phyloP scores from a whole-genome alignment of 1,140 invertebrate species.

The Drosophila melanica region DNA sequence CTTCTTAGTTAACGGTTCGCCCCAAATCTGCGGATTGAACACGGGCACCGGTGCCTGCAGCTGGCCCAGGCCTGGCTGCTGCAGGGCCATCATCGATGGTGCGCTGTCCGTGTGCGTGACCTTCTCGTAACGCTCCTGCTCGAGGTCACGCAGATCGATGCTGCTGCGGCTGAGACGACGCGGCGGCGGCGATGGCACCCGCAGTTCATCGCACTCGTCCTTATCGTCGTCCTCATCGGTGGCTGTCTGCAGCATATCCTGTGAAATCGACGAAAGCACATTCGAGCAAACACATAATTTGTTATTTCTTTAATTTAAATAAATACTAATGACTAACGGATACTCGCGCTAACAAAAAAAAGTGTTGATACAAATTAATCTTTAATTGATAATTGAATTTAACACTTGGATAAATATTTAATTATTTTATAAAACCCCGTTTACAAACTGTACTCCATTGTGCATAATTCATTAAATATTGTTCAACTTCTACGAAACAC shows the following conservation, averaged over 20 bases:
- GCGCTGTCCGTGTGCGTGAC: slow-evolving; percentile 83
- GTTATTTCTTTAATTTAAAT: background rate
- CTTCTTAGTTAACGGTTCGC: slow-evolving; percentile 39
- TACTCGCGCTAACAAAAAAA: too few relatives aligned
- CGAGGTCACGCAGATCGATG: slow-evolving; percentile 83
- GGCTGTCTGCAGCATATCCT: slow-evolving; percentile 80
- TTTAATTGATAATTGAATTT: too few relatives aligned
- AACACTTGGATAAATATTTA: too few relatives aligned
- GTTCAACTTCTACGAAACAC: too few relatives aligned
- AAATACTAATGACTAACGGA: background rate
- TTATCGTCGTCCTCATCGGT: slow-evolving; percentile 83
- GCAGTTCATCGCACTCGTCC: slow-evolving; percentile 83
- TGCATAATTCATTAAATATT: too few relatives aligned
- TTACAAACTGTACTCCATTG: too few relatives aligned
- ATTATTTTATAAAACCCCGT: too few relatives aligned
- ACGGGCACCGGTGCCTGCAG: slow-evolving; percentile 62
- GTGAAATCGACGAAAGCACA: slow-evolving; percentile 29
- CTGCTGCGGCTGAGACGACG: slow-evolving; percentile 82
- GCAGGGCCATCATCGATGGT: slow-evolving; percentile 83
- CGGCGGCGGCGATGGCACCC: slow-evolving; percentile 81
- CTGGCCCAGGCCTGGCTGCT: slow-evolving; percentile 51
- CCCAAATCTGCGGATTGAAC: slow-evolving; percentile 73
- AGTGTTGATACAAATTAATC: too few relatives aligned
- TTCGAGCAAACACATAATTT: background rate
- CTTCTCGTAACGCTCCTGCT: slow-evolving; percentile 83